Base-by-base conservation (phyloP, 2,888 invertebrate species). In the Macrosoma leucophasiata region DNA sequence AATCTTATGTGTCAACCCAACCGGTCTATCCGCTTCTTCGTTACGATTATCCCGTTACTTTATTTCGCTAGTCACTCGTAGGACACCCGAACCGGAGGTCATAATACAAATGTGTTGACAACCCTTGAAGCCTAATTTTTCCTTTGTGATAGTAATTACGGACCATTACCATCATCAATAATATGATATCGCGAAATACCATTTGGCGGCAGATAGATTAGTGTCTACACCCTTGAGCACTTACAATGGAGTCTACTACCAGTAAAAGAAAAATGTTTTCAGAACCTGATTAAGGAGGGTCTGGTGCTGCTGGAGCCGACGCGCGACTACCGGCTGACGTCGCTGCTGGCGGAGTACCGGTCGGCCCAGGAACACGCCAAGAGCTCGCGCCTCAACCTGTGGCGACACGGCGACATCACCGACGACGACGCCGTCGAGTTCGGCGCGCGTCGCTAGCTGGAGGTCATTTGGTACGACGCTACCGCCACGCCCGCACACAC, bases 341-440 rank as follows among this genome's bases (percentile, higher is more conserved):
- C 90, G 64, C 73, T 97, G 68, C 89, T 93, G 70, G 77, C 87
- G 22, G 94, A 95, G 58, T 98, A 97, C 78, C 88, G 88, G 62
- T 89, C 89, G 36, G 95, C 96, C 24, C 94, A 97, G 72, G 91
- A 94, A 45, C 87, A 89, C 47, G 98, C 98, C 12, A 93, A 94
- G 79, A 90, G 90, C 58, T 89, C 90, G 52, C 95, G 96, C 70
- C 87, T 90, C 56, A 94, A 93, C 75, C 91, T 99, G 58, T 99
- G 98, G 98, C 92, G 94, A 64, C 98, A 98, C 69, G 99, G 99
- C n/a, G 99, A 99, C 77, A 96, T 98, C 78, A 94, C 94, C 41
- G 96, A 94, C 46, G 96, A 96, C 59, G 96, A 97, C 70, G 94
- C 94, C 3, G 64, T 67, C 2, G 84, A 85, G 65, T 85, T 85